Base-by-base conservation (phyloP, 1,140 invertebrate genomes). In the Zaprionus ghesquierei region DNA sequence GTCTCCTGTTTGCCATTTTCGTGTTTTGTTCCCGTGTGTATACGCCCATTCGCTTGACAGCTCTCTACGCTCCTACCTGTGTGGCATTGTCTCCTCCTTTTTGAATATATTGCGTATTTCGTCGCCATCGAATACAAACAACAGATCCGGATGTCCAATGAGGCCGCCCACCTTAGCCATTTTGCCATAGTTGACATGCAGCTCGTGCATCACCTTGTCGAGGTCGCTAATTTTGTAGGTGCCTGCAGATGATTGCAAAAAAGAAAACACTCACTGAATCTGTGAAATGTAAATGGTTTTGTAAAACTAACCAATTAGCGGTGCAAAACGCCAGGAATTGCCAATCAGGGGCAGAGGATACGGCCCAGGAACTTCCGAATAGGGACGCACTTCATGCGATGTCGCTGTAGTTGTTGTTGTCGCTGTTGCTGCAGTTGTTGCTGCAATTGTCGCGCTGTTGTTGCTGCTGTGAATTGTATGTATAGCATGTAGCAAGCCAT, bases 251-350 rank as follows among this genome's bases (percentile, higher is more conserved):
- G 15, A n/a, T 22, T n/a, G 20, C n/a, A 12, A 0, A 29, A 5
- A 10, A 22, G 31, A 2, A 15, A n/a, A 35, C 1, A n/a, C 12
- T n/a, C 1, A 33, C 15, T 12, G 4, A 3, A 5, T 10, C 9
- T 20, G 6, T 6, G 10, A n/a, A n/a, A n/a, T n/a, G 3, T 10
- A 41, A 54, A 41, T 29, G 23, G 15, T 29, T 31, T 13, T 46
- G 54, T 38, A 58, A 23, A 10, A 76, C 91, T 92, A 93, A 95
- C 95, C 95, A 81, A 96, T 94, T 63, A 94, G 20, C 86, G 95
- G 93, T 46, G 96, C 94, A 91, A 97, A 96, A 71, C 96, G 92
- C 96, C 96, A 97, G 12, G 95, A 95, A 90, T 97, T 97, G 27
- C 96, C 96, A 18, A 97, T 92, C 5, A 97, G 29, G 0, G 96